A percentile compares a stretch with the other conserved stretches of the same genome.
These are phyloP conservation scores for Drosophila malerkotliana DNA, from an alignment of 1,140 invertebrate genomes.

Conservation along the genomic window DNA sequence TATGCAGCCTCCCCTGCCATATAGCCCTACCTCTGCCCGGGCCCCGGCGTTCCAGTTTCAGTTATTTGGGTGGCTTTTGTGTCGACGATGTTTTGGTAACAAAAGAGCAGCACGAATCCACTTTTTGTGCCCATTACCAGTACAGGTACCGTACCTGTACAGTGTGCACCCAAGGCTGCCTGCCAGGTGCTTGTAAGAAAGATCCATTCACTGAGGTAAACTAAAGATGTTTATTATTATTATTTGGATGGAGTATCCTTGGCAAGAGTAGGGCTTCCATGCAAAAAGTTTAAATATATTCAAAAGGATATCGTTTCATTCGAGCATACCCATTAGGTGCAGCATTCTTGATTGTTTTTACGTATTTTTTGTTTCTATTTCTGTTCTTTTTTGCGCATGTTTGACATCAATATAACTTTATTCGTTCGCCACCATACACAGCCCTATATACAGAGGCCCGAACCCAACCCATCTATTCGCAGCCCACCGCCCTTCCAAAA, in stretches of 20 bases:
- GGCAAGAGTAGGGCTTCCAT: too few relatives aligned
- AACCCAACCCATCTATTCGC: conserved; percentile 10
- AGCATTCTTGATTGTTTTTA: conserved; percentile 20
- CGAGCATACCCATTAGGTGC: conserved; percentile 16
- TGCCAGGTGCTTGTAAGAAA: conserved; percentile 6
- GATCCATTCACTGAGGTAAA: conserved; percentile 10
- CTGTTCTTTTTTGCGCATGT: conserved; percentile 62
- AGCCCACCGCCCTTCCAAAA: conserved; percentile 31
- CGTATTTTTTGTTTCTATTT: conserved; percentile 13
- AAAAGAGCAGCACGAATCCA: conserved; percentile 61
- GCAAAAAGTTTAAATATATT: background rate
- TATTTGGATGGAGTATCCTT: conserved; percentile 1
- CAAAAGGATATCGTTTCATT: background rate
- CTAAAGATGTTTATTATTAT: conserved; percentile 18
- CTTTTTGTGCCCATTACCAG: conserved; percentile 49
- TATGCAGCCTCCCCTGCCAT: conserved; percentile 7
- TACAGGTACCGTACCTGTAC: conserved; percentile 6
- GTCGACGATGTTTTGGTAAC: conserved; percentile 60
- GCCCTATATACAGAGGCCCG: conserved; percentile 1
- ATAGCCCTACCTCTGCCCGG: background rate
- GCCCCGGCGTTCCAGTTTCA: conserved; percentile 54
- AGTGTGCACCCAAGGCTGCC: conserved; percentile 18
- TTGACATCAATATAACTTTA: conserved; percentile 77
- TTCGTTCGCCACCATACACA: conserved; percentile 27
- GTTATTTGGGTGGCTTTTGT: conserved; percentile 74